These are phyloP conservation scores for Ceratina japonica DNA, from an alignment of 1,140 invertebrate genomes.

Conservation along the genomic window DNA sequence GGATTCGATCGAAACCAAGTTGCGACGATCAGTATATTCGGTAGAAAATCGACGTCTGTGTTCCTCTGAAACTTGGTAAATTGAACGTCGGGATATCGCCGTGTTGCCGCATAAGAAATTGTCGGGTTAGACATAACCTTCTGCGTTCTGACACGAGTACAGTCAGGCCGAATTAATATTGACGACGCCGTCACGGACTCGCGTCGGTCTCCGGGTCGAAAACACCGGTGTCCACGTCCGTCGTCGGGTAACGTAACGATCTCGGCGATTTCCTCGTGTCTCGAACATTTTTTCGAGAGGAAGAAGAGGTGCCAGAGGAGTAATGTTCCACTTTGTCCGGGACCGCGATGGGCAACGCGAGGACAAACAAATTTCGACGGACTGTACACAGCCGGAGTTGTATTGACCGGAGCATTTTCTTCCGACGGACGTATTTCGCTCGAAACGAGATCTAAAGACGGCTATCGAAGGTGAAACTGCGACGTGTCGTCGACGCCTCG, in stretches of 20 bases:
- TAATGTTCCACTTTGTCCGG: background rate
- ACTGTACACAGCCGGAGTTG: conserved; percentile 65
- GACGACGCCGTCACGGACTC: conserved; percentile 27
- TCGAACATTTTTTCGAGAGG: background rate
- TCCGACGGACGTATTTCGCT: conserved; percentile 36
- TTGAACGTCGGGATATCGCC: too few species aligned
- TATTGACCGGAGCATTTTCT: conserved; percentile 66
- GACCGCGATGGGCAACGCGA: conserved; percentile 5
- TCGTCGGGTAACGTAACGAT: background rate
- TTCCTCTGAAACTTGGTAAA: background rate
- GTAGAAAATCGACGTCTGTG: background rate
- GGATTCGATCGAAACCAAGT: background rate
- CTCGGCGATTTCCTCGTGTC: background rate
- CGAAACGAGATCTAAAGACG: conserved; percentile 28
- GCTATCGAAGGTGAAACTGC: conserved; percentile 4
- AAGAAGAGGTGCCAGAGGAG: too few species aligned
- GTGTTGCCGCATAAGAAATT: background rate
- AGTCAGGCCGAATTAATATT: conserved; percentile 55
- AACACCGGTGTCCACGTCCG: background rate
- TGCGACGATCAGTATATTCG: background rate
- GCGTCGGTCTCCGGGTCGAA: background rate
- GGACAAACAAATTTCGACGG: conserved; percentile 59
- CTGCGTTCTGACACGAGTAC: conserved; percentile 33
- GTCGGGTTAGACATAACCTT: conserved; percentile 34
- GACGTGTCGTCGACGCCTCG: background rate